A percentile compares a stretch with the other conserved stretches of the same genome.
Conservation (phyloP, 2,888 invertebrate genomes). For the Bimastos eiseni region DNA sequence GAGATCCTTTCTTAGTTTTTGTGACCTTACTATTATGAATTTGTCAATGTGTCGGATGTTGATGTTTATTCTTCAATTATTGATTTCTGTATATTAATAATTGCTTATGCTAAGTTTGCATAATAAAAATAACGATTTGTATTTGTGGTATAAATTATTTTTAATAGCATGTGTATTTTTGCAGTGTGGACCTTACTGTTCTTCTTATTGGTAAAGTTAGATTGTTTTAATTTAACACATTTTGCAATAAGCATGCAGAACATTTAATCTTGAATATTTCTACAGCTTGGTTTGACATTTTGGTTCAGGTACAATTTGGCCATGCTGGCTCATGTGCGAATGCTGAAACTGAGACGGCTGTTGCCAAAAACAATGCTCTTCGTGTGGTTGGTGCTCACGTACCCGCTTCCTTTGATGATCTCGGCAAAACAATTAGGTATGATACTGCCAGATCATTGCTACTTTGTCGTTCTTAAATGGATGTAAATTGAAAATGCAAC, state of each 20-base stretch:
- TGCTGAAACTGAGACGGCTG: slow-evolving; percentile 88
- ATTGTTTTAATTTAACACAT: background rate
- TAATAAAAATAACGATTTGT: background rate
- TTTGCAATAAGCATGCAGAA: too few species aligned
- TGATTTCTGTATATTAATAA: background rate
- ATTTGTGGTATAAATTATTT: background rate
- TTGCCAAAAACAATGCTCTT: slow-evolving; percentile 85
- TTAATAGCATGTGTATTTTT: background rate
- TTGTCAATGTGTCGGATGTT: background rate
- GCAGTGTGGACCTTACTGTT: background rate
- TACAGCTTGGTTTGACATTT: background rate
- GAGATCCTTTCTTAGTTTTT: background rate
- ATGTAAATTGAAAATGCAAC: background rate
- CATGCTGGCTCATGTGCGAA: slow-evolving; percentile 98
- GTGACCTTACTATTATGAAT: background rate
- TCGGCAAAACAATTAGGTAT: slow-evolving; percentile 78
- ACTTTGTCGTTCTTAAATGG: background rate
- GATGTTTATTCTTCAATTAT: background rate
- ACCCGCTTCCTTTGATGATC: slow-evolving; percentile 87
- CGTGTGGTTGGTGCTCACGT: slow-evolving; percentile 83
- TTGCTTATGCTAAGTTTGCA: background rate
- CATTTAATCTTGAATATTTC: background rate
- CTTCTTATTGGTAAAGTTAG: background rate
- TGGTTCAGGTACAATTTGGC: slow-evolving; percentile 85
- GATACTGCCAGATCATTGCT: slow-evolving; percentile 1